Conservation (phyloP, 2,113 vertebrate species). For the Melozone crissalis region DNA sequence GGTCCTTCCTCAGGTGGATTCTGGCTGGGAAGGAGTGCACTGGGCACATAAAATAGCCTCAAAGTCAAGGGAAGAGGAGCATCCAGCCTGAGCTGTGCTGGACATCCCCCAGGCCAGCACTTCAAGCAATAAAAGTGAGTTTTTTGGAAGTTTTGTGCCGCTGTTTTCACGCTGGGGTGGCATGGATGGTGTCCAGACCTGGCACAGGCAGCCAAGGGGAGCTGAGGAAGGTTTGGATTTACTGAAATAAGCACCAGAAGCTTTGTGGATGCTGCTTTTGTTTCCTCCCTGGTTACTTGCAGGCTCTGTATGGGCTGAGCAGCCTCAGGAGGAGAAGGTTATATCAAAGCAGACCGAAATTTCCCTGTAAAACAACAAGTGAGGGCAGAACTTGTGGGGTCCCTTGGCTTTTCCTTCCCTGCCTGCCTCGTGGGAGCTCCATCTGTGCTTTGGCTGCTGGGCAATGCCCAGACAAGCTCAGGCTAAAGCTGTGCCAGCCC, state of each 20-base stretch:
- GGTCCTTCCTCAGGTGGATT: background rate
- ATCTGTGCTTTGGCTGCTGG: background rate
- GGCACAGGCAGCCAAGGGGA: background rate
- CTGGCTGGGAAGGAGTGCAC: background rate
- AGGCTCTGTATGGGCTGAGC: background rate
- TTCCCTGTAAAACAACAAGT: background rate
- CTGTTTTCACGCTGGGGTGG: background rate
- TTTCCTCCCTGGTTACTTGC: background rate
- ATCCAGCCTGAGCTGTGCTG: background rate
- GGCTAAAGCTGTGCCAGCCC: background rate
- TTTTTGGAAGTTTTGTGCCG: background rate
- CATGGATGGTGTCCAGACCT: background rate
- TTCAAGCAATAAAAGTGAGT: background rate
- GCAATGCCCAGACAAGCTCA: background rate
- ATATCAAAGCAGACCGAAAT: rapidly evolving
- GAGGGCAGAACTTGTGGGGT: background rate
- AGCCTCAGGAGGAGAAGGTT: background rate
- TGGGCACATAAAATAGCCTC: background rate
- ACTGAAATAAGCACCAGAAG: background rate
- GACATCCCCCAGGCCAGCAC: background rate
- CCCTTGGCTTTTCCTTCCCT: background rate
- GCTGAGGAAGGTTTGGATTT: background rate
- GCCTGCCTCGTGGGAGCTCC: background rate
- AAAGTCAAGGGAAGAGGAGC: background rate
- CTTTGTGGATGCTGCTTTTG: background rate